Percentiles rank a stretch among this genome's conserved stretches.
These are phyloP conservation scores for Drosophila sp. DNA, from an alignment of 1,140 invertebrate genomes.

Conservation along the genomic window DNA sequence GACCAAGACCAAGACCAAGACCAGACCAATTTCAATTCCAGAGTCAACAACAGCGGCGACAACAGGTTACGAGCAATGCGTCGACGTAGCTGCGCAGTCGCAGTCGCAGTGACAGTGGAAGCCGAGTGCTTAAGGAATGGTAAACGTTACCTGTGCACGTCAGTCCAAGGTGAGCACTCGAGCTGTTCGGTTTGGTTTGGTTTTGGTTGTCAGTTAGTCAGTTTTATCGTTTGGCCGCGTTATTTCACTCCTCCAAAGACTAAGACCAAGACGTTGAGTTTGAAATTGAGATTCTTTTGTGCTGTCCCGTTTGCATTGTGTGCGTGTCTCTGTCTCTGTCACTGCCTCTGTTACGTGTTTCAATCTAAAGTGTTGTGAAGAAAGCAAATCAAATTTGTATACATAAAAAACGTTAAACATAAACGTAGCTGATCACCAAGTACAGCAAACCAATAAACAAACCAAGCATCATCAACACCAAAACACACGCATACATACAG, in stretches of 20 bases:
- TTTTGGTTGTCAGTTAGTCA: conserved; percentile 27
- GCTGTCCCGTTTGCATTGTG: conserved; percentile 18
- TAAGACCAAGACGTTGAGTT: conserved; percentile 29
- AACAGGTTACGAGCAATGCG: conserved; percentile 50
- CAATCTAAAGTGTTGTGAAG: conserved; percentile 34
- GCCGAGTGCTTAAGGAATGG: conserved; percentile 83
- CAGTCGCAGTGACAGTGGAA: conserved; percentile 31
- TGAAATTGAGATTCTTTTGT: conserved; percentile 42
- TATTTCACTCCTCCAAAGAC: conserved; percentile 26
- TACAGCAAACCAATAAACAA: conserved; percentile 66
- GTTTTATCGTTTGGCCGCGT: conserved; percentile 28
- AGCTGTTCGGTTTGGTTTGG: conserved; percentile 71
- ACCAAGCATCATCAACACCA: conserved; percentile 31
- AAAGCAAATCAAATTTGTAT: conserved; percentile 43
- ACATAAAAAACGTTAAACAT: conserved; percentile 43
- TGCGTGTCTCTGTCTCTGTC: conserved; percentile 4
- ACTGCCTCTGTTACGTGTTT: conserved; percentile 28
- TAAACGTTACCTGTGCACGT: conserved; percentile 75
- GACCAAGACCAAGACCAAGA: conserved; percentile 10
- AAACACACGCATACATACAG: conserved; percentile 51
- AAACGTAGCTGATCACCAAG: conserved; percentile 51
- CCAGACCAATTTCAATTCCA: conserved; percentile 51
- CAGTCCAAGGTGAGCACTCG: conserved; percentile 84
- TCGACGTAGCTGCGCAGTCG: conserved; percentile 26
- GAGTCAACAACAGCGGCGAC: conserved; percentile 35